phyloP scores from a whole-genome alignment of 2,797 vertebrate species.

The Salarias fasciatus region DNA sequence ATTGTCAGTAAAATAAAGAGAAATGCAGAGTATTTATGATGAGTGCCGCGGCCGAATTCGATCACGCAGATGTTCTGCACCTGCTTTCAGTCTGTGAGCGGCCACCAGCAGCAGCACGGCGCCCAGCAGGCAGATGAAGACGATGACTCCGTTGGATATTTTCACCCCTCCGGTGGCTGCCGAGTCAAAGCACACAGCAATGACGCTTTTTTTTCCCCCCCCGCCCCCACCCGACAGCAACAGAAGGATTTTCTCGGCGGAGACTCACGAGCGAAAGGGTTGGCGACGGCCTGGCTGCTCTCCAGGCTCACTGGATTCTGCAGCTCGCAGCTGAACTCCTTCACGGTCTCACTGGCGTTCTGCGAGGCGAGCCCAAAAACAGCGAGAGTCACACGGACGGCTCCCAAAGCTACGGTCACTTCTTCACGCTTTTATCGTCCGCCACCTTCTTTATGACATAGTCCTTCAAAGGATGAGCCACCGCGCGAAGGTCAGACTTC shows the following conservation, averaged over 20 bases:
- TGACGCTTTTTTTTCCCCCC: too few relatives aligned
- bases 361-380: neutral
- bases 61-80: too few relatives aligned
- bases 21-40: too few relatives aligned
- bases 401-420: too few relatives aligned
- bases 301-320: constrained; percentile 34
- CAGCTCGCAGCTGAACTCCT: constrained; percentile 44
- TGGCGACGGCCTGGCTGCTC: constrained; percentile 1
- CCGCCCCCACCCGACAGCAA: too few relatives aligned
- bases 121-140: constrained; percentile 25
- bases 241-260: neutral
- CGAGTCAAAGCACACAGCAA: too few relatives aligned
- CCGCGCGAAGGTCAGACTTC: rapidly evolving
- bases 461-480: rapidly evolving
- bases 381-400: too few relatives aligned
- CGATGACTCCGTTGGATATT: neutral
- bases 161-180: neutral
- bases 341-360: rapidly evolving
- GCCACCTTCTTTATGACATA: neutral
- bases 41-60: too few relatives aligned
- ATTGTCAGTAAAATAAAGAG: neutral
- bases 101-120: neutral
- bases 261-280: constrained; percentile 30
- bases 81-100: constrained; percentile 43
- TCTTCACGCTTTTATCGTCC: too few relatives aligned